Evolutionary conservation across 2,113 vertebrate genomes (phyloP), one percentile per base, ranked within the genome.

Genomic region (Melozone crissalis): DNA sequence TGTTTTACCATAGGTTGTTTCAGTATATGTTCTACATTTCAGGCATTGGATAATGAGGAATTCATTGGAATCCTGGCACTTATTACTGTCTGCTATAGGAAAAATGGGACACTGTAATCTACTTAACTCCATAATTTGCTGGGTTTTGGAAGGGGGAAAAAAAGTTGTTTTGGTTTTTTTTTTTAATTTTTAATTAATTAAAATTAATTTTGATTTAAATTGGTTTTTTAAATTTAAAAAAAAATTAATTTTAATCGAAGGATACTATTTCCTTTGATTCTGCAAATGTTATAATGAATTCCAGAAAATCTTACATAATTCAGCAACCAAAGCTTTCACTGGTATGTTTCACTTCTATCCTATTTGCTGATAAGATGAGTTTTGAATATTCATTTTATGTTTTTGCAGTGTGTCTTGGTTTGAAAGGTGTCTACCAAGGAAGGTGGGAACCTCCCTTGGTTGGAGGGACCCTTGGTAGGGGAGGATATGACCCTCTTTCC

Each of bases 91-190:
- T 76, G 27, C 23, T 24, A 13, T 44, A 41, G 37, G 57, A 84
- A 28, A 79, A 83, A 26, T 19, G 47, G 12, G 14, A 44, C 33
- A 23, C 20, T 83, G 55, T 74, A 57, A 57, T 75, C 24, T 54
- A 51, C 28, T 12, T 51, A 61, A 74, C 10, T 83, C 9, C 15
- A 6, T 69, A 79, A 65, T 44, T 78, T 2, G 1, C 13, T 68
- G 16, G 15, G 58, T 75, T 79, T 71, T 79, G 41, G 39, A 90
- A 69, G 23, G 81, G 81, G 11, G 11, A 4, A 54, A 11, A 59
- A 69, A 33, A 3, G 51, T 52, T 52, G 15, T 4, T 51, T 15
- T 4, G 0, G 27, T 9, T 62, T 2, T 9, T 54, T 2, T 24
- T 23, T 51, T 30, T 41, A 7, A 69, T 75, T 75, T 55, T 65